Conservation (phyloP, 53 echinoderm and acorn worm genomes). For the Stichopus horrens region DNA sequence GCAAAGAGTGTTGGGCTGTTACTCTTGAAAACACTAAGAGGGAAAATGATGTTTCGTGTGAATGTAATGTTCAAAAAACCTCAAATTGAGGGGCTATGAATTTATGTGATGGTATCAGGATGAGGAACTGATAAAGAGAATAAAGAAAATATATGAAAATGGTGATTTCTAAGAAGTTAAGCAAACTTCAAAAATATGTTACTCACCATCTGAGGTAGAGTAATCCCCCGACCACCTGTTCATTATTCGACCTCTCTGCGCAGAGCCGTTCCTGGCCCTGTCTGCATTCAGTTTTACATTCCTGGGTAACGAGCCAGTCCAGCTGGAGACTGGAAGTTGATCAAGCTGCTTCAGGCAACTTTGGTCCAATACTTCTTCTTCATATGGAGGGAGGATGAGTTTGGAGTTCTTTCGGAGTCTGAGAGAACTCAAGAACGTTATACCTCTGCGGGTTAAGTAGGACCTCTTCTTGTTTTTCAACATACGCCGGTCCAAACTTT, state of each 20-base stretch:
- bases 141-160: too few relatives aligned
- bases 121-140: too few relatives aligned
- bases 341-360: constrained; percentile 23
- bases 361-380: constrained; percentile 23
- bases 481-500: constrained; percentile 82
- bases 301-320: constrained; percentile 44
- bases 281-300: constrained; percentile 35
- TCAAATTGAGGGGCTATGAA: too few relatives aligned
- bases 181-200: not conserved
- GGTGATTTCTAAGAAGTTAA: too few relatives aligned
- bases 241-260: constrained; percentile 35
- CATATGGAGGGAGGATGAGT: constrained; percentile 20
- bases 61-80: too few relatives aligned
- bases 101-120: too few relatives aligned
- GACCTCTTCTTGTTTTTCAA: constrained; percentile 31
- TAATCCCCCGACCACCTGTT: constrained; percentile 47
- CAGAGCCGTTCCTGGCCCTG: constrained; percentile 12
- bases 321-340: constrained; percentile 16
- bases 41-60: too few relatives aligned
- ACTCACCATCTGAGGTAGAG: constrained; percentile 41
- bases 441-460: constrained; percentile 28
- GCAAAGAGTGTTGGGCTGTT: too few relatives aligned
- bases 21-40: too few relatives aligned
- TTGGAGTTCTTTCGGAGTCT: constrained; percentile 35
- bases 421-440: constrained; percentile 38